Base-by-base conservation (phyloP, 2,113 vertebrate genomes). In the Lutjanus erythropterus region DNA sequence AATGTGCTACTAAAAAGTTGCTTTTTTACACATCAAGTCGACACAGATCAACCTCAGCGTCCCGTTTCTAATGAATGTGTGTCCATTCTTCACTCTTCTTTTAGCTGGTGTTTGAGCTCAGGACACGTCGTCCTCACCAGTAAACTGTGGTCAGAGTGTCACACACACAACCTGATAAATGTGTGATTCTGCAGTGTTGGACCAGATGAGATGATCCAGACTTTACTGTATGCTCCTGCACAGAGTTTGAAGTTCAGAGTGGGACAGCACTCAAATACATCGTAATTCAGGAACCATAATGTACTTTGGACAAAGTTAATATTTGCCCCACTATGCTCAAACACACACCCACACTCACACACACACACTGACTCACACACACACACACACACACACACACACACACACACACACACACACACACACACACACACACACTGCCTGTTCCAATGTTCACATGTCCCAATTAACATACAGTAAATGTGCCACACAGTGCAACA, bases 301-400 rank as follows among this genome's bases (percentile, higher is more conserved):
- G 86, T 37, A 91, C 90, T 90, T 88, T 90, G 88, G 66, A 85
- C 90, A 67, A 78, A 82, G 83, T 88, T 87, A 90, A 89, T 89
- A 79, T 90, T 90, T 91, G 75, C 66, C 33, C 49, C 70, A 80
- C 80, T 39, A 72, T 73, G 7, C 59, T 72, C 72, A 78, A 78
- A 86, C 81, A 78, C 80, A 68, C 81, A 64, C 74, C 41, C 59
- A 77, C 69, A 71, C 81, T 5, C 53, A 33, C 49, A 56, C 53
- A n/a, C 55, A 71, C 78, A 27, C 21, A 55, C 46, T 7, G 42
- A 60, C 58, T 29, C 58, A 23, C 71, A 21, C 49, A n/a, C 75
- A 53, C 52, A 65, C 35, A 78, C 67, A 56, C 47, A 39, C 49
- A 53, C 27, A 47, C 9, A 66, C n/a, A 53, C 39, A 61, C 59